Evolutionary conservation across 2,888 invertebrate species (phyloP), one percentile per base, ranked within the genome.

Genomic region (Caenorhabditis angaria): DNA sequence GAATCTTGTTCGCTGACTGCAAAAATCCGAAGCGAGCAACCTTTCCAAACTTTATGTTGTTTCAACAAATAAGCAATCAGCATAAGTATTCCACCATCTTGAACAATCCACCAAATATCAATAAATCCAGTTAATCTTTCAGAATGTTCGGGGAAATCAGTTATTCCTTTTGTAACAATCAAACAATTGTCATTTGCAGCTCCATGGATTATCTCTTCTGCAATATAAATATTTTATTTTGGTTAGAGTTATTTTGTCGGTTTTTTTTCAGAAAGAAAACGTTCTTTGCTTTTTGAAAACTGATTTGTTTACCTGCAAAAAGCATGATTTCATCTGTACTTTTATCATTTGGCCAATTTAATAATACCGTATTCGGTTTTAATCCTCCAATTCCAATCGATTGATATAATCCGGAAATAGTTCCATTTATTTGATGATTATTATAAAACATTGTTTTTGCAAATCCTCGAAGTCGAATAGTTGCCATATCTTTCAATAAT

Each of bases 71-170:
- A 89, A 18, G 89, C 88, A 76, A 99, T 90, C 83, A 99, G 89
- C 96, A 99, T 97, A 82, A 99, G 91, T 85, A 99, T 91, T 62
- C 99, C 99, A 58, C 99, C 99, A 88, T 99, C 99, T 89, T 99
- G 89, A 83, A 88, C 86, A 50, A 99, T 97, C 97, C 99, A 99
- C 99, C 99, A 99, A 81, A 99, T 93, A 88, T 99, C 99, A 87
- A 99, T 97, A 88, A 94, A 78, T 54, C 99, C 99, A 8, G 74
- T 77, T 0, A 88, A 92, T 28, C 94, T 94, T 88, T 95, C 94
- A 20, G 95, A 94, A 77, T 92, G 92, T 32, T 80, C 78, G 0
- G 99, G 99, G 91, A 94, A 99, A 90, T 95, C 94, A 89, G 95
- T 95, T 79, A 97, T 95, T 65, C 97, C 97, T 89, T 99, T 97